Conservation (phyloP, 2,888 invertebrate genomes). For the Phaedon cochleariae region DNA sequence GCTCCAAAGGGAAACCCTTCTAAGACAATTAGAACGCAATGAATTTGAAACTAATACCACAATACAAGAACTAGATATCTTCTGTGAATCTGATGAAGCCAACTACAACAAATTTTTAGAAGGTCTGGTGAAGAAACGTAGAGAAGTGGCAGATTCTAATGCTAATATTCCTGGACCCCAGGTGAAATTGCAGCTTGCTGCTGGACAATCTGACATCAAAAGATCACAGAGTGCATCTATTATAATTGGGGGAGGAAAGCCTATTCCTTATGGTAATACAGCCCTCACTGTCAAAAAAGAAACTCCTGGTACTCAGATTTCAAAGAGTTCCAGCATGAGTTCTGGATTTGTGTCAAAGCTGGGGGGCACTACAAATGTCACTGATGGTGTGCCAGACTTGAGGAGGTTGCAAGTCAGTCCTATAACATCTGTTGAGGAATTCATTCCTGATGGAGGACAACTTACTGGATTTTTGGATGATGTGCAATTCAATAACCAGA, state of each 20-base stretch:
- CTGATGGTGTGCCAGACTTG: conserved; percentile 55
- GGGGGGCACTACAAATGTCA: conserved; percentile 56
- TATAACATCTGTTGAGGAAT: conserved; percentile 72
- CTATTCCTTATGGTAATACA: conserved; percentile 57
- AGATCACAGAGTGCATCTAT: conserved; percentile 61
- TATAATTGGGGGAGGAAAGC: conserved; percentile 61
- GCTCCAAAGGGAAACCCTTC: conserved; percentile 84
- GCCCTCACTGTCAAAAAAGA: conserved; percentile 30
- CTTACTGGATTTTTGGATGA: conserved; percentile 80
- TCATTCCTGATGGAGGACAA: conserved; percentile 78
- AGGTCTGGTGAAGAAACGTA: conserved; percentile 75
- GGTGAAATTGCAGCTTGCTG: conserved; percentile 31
- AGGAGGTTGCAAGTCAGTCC: conserved; percentile 55
- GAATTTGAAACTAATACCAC: conserved; percentile 81
- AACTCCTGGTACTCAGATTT: conserved; percentile 33
- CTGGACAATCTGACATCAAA: conserved; percentile 51
- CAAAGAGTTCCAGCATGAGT: conserved; percentile 56
- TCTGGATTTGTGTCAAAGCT: conserved; percentile 56
- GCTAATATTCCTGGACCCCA: conserved; percentile 62
- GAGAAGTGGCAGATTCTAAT: conserved; percentile 75
- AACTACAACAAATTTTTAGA: conserved; percentile 80
- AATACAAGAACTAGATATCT: conserved; percentile 77
- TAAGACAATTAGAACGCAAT: conserved; percentile 86
- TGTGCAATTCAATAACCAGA: conserved; percentile 59
- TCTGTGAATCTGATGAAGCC: conserved; percentile 79